These are phyloP conservation scores for Pelosia muscerda DNA, from an alignment of 2,888 invertebrate species.

Conservation along the genomic window DNA sequence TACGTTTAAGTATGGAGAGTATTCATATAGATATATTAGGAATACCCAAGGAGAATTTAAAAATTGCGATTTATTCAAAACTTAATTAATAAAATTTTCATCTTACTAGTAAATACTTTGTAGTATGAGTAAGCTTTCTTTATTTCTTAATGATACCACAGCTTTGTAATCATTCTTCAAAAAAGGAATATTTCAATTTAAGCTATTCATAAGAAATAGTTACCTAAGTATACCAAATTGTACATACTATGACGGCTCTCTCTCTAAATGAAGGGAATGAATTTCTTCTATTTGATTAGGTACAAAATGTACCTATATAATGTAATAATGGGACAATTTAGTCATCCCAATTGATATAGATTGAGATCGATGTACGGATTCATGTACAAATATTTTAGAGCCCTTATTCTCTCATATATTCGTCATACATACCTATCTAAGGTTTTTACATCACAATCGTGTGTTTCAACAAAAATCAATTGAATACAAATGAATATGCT, in stretches of 20 bases:
- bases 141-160: not conserved
- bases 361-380: too few species aligned
- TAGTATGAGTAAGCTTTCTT: not conserved
- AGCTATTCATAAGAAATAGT: not conserved
- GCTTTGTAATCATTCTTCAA: not conserved
- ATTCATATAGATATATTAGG: not conserved
- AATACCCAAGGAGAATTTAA: not conserved
- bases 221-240: not conserved
- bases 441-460: too few species aligned
- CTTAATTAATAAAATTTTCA: too few species aligned
- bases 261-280: too few species aligned
- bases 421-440: too few species aligned
- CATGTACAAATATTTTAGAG: not conserved
- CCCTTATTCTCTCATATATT: too few species aligned
- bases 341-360: too few species aligned
- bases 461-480: not conserved
- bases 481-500: not conserved
- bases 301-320: too few species aligned
- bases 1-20: conserved; percentile 24
- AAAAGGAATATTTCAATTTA: not conserved
- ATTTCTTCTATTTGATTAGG: too few species aligned
- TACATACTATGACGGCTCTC: not conserved
- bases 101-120: too few species aligned
- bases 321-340: too few species aligned
- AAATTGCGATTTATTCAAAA: too few species aligned